Percentiles rank a stretch among this genome's conserved stretches.
Evolutionary conservation across 2,888 invertebrate genomes (phyloP).

Genomic region (Drosophila anomalata): DNA sequence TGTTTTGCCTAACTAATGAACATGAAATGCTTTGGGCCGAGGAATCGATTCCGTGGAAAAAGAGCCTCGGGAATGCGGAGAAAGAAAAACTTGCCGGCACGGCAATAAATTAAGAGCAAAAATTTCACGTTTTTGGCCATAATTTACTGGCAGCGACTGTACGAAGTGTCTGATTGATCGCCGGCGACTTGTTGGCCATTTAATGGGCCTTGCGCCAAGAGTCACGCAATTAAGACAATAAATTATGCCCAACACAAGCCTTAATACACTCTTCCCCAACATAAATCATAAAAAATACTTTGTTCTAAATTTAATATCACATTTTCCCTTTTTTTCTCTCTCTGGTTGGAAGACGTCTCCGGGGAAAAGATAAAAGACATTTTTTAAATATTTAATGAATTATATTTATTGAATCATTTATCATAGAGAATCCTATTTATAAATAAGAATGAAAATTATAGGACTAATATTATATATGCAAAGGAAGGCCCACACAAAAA

Average conservation of each 20-base stretch:
- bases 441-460: neutral
- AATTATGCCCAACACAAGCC: constrained; percentile 38
- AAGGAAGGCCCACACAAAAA: neutral
- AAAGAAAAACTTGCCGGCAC: constrained; percentile 39
- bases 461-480: neutral
- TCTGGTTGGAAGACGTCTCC: neutral
- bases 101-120: constrained; percentile 51
- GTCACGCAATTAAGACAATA: constrained; percentile 61
- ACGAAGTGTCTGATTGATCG: constrained; percentile 65
- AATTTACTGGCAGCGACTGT: constrained; percentile 61
- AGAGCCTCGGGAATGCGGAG: constrained; percentile 17
- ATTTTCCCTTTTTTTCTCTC: neutral
- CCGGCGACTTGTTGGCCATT: constrained; percentile 66
- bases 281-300: constrained; percentile 38
- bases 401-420: constrained; percentile 1
- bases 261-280: constrained; percentile 28
- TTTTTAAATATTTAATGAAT: neutral
- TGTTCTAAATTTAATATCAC: constrained; percentile 37
- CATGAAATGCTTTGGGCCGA: constrained; percentile 11
- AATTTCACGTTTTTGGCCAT: constrained; percentile 40
- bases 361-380: constrained; percentile 7
- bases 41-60: constrained; percentile 37
- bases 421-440: neutral
- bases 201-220: constrained; percentile 61
- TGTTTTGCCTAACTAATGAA: constrained; percentile 21